Percentiles rank a stretch among this genome's conserved stretches.
phyloP scores from a whole-genome alignment of 1,140 invertebrate species.

The Ceratosolen solmsi region DNA sequence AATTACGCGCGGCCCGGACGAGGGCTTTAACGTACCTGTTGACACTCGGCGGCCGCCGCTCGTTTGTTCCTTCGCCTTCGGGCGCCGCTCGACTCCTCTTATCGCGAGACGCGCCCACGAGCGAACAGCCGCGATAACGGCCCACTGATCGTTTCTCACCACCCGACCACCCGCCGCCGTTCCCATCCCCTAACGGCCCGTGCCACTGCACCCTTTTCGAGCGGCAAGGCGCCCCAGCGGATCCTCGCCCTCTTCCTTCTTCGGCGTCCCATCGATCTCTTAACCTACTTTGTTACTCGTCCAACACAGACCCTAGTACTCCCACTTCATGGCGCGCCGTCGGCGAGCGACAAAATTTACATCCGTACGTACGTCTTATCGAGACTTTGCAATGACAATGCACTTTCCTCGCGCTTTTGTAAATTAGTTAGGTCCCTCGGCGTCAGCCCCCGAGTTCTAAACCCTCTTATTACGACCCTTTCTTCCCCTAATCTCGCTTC shows the following conservation, averaged over 20 bases:
- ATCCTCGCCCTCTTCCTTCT: neutral
- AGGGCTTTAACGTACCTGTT: conserved; percentile 31
- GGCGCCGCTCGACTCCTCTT: neutral
- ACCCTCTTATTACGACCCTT: neutral
- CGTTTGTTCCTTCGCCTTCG: conserved; percentile 17
- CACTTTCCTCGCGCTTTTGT: neutral
- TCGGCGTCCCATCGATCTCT: conserved; percentile 43
- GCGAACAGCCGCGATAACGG: conserved; percentile 22
- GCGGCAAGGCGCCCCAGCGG: neutral
- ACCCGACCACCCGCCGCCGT: no score
- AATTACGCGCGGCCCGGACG: neutral
- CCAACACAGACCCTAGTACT: neutral
- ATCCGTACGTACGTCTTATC: conserved; percentile 31
- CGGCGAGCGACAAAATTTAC: conserved; percentile 23
- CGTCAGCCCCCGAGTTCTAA: neutral
- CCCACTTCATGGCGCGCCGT: neutral
- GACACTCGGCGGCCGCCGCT: neutral
- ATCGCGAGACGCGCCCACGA: neutral
- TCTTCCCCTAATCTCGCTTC: neutral
- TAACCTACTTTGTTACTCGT: conserved; percentile 32
- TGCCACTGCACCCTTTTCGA: conserved; percentile 1
- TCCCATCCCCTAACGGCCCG: no score
- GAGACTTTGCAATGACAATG: conserved; percentile 12
- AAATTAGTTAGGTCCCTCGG: conserved; percentile 20
- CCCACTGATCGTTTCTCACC: conserved; percentile 12